These are phyloP conservation scores for Standfussiana lucernea DNA, from an alignment of 2,888 invertebrate genomes.

Conservation along the genomic window DNA sequence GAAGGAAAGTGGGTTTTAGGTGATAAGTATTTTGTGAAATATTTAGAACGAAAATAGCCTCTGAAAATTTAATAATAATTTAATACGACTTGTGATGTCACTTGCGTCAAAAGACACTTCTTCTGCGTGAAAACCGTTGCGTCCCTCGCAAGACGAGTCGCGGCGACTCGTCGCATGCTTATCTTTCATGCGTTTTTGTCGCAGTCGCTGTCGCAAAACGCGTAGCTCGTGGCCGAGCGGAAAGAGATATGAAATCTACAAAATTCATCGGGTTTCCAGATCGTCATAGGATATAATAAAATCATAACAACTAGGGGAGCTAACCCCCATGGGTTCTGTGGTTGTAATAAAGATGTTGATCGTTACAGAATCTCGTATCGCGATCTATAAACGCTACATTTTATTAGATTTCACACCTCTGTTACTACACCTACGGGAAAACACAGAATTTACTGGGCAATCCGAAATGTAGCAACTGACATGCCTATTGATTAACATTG, in stretches of 20 bases:
- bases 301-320: slow-evolving; percentile 26
- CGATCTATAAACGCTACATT: slow-evolving; percentile 57
- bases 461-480: slow-evolving; percentile 16
- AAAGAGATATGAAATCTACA: not conserved
- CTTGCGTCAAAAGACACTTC: not conserved
- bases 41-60: slow-evolving; percentile 1
- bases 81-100: not conserved
- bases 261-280: not conserved
- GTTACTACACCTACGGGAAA: slow-evolving; percentile 46
- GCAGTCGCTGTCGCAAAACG: not conserved
- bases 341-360: slow-evolving; percentile 56
- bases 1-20: slow-evolving; percentile 6
- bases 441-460: slow-evolving; percentile 5
- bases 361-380: slow-evolving; percentile 30
- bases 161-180: not conserved
- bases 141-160: not conserved
- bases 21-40: not conserved
- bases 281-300: slow-evolving; percentile 25
- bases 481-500: not conserved
- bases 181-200: not conserved
- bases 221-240: not conserved
- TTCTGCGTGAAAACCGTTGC: not conserved
- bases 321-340: slow-evolving; percentile 31
- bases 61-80: not conserved
- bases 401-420: slow-evolving; percentile 56